phyloP scores from a whole-genome alignment of 2,888 invertebrate species.

The Schrankia costaestrigalis region DNA sequence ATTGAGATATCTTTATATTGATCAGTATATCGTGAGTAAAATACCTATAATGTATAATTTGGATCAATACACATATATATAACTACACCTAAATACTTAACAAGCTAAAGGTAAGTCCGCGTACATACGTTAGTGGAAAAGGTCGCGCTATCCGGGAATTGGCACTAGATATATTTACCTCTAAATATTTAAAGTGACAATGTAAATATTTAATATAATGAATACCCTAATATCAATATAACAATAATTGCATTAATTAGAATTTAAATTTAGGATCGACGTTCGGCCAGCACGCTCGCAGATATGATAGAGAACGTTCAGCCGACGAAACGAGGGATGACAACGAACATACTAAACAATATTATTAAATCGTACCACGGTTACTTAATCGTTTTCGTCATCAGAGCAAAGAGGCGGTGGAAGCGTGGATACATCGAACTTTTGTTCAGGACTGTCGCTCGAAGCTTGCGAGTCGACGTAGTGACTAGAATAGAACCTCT shows the following conservation, averaged over 20 bases:
- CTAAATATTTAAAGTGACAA: constrained; percentile 65
- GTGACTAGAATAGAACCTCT: constrained; percentile 74
- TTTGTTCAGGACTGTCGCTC: constrained; percentile 85
- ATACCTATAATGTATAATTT: constrained; percentile 33
- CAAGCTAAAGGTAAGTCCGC: constrained; percentile 61
- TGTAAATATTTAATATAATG: constrained; percentile 63
- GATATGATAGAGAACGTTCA: constrained; percentile 43
- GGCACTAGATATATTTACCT: constrained; percentile 60
- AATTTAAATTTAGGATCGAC: constrained; percentile 55
- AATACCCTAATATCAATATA: constrained; percentile 57
- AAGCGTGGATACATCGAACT: constrained; percentile 87
- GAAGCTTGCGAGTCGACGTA: constrained; percentile 82
- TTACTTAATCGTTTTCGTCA: constrained; percentile 82
- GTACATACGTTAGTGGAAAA: constrained; percentile 54
- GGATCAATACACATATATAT: constrained; percentile 45
- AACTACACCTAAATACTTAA: constrained; percentile 63
- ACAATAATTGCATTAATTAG: constrained; percentile 63
- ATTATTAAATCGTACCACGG: constrained; percentile 25
- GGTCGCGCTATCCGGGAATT: constrained; percentile 60
- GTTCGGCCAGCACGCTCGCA: constrained; percentile 42
- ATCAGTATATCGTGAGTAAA: constrained; percentile 33
- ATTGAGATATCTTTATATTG: constrained; percentile 20
- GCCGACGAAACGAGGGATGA: constrained; percentile 40
- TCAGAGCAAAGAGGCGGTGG: constrained; percentile 89
- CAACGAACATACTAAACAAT: constrained; percentile 42